Base-by-base conservation (phyloP, 2,888 invertebrate species). In the Cacoxenus indagator region DNA sequence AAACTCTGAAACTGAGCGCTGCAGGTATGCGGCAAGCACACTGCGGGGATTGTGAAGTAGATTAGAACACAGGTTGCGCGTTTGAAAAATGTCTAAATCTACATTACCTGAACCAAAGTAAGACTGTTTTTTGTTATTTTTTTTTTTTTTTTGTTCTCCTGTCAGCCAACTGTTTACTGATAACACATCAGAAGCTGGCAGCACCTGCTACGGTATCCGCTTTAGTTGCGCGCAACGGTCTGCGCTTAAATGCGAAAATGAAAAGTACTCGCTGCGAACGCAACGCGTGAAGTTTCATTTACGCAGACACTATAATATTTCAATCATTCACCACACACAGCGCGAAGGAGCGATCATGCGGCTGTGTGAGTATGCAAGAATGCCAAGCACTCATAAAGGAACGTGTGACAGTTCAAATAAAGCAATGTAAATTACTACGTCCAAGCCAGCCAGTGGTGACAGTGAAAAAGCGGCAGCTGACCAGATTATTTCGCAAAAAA, bases 401-500 rank as follows among this genome's bases (percentile, higher is more conserved):
- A 76, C 83, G 83, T 75, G 78, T 80, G 83, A 80, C 80, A 80
- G 81, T 74, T 83, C 82, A 76, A 79, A 80, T 80, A 81, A 80
- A 69, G 70, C 64, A 69, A 73, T 76, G 75, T 78, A 83, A 80
- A 81, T 80, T 82, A 80, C 78, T 78, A 37, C 4, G 45, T 43
- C 11, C 43, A 62, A 43, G 24, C 17, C 19, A 29, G 45, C 24
- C 19, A 62, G 26, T n/a, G 14, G 8, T 29, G 57, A 17, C 57
- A 57, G 24, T 29, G 57, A 57, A 57, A 37, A 37, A 2, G 37
- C 37, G 8, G 37, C 8, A 37, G 14, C 37, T 37, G 37, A 37
- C 37, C 37, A 11, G 37, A n/a, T n/a, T n/a, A n/a, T n/a, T n/a
- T n/a, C n/a, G n/a, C n/a, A n/a, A n/a, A n/a, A n/a, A n/a, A n/a